Base-by-base conservation (phyloP, 2,113 vertebrate species). In the Scomber japonicus region DNA sequence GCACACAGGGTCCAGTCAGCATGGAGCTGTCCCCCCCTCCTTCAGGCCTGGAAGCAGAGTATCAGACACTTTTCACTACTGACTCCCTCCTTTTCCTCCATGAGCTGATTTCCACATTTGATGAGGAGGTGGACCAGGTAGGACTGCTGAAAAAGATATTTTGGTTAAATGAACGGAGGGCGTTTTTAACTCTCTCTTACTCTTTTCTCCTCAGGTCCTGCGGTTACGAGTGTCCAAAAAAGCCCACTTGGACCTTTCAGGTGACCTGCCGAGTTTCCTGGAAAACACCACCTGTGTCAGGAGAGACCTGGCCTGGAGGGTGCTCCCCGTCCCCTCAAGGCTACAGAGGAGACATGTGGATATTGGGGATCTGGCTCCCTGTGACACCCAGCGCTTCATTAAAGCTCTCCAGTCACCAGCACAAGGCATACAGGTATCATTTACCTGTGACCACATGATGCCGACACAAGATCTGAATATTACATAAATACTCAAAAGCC, bases 261-360 rank as follows among this genome's bases (percentile, higher is more conserved):
- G 92, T 68, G 92, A 91, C 1, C 85, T 95, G 21, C 94, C 96
- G 10, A 81, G 57, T 17, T 96, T 96, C 91, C 71, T 74, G 9
- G 74, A 90, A 12, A 86, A 87, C 15, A 96, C 93, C 0, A 56
- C 72, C 21, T 83, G 91, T 7, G 85, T 96, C 67, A 87, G 93
- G 67, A 51, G 70, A 1, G 92, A 96, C 62, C 82, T 86, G 1
- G 31, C 24, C 30, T 96, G 96, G 95, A 95, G 78, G 72, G 95
- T 96, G 14, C 86, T 76, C 0, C 94, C 95, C 0, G 92, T 96
- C 1, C 94, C 95, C 10, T 64, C 19, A 2, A 90, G 95, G 64
- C 90, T 95, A 13, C 90, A 90, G 78, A 96, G 85, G 63, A 95
- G 95, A 83, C 94, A 96, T 0, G 94, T 96, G 50, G 93, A 96